Percentiles rank a stretch among this genome's conserved stretches.
Evolutionary conservation across 1,140 invertebrate species (phyloP).

Genomic region (Aphaenogaster rudis): DNA sequence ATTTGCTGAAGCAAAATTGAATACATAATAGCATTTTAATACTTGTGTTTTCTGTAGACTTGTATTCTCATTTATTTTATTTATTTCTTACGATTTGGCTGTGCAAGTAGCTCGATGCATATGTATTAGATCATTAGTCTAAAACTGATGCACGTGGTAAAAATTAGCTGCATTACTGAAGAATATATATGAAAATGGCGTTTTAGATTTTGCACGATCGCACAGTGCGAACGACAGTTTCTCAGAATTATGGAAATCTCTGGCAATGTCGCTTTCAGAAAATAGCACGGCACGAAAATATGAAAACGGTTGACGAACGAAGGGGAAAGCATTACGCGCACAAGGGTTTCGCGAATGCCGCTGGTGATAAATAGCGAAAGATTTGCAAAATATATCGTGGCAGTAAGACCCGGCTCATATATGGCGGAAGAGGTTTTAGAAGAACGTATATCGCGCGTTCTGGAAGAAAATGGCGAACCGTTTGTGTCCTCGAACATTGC

Average conservation of each 20-base stretch:
- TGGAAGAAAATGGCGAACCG: constrained; percentile 63
- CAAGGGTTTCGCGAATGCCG: constrained; percentile 51
- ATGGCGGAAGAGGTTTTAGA: constrained; percentile 66
- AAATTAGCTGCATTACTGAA: constrained; percentile 15
- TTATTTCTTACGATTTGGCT: neutral
- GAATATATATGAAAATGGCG: constrained; percentile 22
- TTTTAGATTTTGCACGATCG: constrained; percentile 62
- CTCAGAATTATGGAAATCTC: constrained; percentile 71
- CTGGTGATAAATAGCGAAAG: constrained; percentile 76
- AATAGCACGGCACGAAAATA: constrained; percentile 71
- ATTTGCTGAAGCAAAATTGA: neutral
- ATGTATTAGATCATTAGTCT: neutral
- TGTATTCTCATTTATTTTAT: neutral
- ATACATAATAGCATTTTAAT: neutral
- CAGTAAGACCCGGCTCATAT: constrained; percentile 66
- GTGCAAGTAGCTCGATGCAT: neutral
- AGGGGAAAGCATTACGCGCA: constrained; percentile 68
- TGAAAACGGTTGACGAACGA: constrained; percentile 68
- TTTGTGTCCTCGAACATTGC: constrained; percentile 63
- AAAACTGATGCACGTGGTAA: neutral
- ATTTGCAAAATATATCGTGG: constrained; percentile 77
- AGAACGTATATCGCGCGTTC: constrained; percentile 59
- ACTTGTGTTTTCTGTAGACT: neutral
- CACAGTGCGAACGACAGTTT: constrained; percentile 58
- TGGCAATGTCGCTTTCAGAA: constrained; percentile 68